These are phyloP conservation scores for Crotalus helleri DNA, from an alignment of 2,113 vertebrate species.

Conservation along the genomic window DNA sequence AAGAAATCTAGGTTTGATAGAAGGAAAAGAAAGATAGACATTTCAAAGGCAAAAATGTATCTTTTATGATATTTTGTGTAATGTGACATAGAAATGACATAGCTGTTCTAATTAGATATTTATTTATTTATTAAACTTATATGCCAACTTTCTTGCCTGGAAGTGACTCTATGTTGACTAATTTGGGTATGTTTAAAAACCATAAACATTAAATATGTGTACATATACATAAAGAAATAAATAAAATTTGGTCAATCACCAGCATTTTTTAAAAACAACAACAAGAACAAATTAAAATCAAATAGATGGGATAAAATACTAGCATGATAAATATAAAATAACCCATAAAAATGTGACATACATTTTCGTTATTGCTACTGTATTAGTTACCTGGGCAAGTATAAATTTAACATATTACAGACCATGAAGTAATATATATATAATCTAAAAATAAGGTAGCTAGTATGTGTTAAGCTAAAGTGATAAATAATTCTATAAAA, in stretches of 20 bases:
- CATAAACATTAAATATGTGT: too few species aligned
- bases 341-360: neutral
- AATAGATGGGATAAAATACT: neutral
- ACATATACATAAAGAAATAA: too few species aligned
- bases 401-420: neutral
- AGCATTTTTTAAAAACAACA: neutral
- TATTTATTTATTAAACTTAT: too few species aligned
- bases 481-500: neutral
- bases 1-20: neutral
- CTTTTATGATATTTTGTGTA: neutral
- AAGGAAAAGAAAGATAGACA: neutral
- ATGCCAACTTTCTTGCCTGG: neutral
- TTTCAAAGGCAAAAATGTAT: too few species aligned
- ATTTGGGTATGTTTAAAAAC: neutral
- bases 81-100: neutral
- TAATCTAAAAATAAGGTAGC: neutral
- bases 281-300: neutral
- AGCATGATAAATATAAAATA: neutral
- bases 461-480: neutral
- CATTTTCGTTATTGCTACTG: neutral
- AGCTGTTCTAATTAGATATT: neutral
- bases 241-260: neutral
- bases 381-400: neutral
- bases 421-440: neutral
- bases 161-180: neutral